Conservation (phyloP, 2,113 vertebrate genomes). For the Dasyprocta punctata region DNA sequence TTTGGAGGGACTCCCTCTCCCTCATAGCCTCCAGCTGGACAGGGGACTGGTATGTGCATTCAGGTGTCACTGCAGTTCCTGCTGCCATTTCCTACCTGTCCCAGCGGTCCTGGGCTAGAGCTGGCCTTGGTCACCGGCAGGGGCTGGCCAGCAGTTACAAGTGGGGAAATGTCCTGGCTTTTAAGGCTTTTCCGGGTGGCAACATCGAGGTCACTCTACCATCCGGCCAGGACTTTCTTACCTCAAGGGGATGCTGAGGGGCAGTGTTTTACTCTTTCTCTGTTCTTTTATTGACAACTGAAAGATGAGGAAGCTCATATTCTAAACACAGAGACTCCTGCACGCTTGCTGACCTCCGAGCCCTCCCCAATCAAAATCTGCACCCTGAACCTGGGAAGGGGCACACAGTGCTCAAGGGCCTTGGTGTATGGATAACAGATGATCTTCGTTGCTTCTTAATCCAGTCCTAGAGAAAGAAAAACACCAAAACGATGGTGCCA, state of each 20-base stretch:
- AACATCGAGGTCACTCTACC: background rate
- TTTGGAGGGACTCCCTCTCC: background rate
- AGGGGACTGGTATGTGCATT: background rate
- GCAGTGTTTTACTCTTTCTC: background rate
- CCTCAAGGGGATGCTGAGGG: background rate
- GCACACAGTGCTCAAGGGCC: background rate
- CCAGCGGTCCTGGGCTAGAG: background rate
- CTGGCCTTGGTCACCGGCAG: background rate
- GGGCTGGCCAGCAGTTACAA: fast-evolving
- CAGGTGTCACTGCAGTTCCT: background rate
- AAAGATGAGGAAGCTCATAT: fast-evolving
- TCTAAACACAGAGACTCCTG: background rate
- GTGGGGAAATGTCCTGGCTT: background rate
- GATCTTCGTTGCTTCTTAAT: background rate
- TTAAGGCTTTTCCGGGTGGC: background rate
- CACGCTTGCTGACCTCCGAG: fast-evolving
- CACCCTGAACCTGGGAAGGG: background rate
- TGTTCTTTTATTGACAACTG: background rate
- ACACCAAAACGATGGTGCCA: background rate
- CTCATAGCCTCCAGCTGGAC: fast-evolving
- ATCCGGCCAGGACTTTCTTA: background rate
- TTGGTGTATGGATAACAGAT: background rate
- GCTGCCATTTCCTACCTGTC: background rate
- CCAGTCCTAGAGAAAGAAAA: background rate
- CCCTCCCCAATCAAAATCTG: background rate